These are phyloP conservation scores for Agonopterix heracliana DNA, from an alignment of 2,888 invertebrate genomes.

Conservation along the genomic window DNA sequence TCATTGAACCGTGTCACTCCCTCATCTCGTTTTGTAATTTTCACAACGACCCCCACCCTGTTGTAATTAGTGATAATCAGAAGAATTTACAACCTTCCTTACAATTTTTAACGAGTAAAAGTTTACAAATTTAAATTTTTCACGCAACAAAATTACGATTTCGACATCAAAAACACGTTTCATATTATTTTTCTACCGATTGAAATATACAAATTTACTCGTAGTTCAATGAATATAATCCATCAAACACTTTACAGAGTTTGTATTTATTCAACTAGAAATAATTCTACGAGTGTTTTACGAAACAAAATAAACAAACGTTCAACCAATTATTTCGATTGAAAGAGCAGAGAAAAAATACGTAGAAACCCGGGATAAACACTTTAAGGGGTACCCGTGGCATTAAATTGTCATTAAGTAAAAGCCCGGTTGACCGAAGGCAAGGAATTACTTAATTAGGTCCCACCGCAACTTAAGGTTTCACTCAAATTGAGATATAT, in stretches of 20 bases:
- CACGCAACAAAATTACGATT: neutral
- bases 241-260: too few species aligned
- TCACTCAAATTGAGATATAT: slow-evolving; percentile 47
- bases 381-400: slow-evolving; percentile 33
- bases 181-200: too few species aligned
- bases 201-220: too few species aligned
- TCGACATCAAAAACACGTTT: too few species aligned
- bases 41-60: slow-evolving; percentile 37
- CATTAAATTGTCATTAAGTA: slow-evolving; percentile 71
- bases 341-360: slow-evolving; percentile 16
- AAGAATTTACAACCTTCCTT: slow-evolving; percentile 38
- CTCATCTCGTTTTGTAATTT: slow-evolving; percentile 33
- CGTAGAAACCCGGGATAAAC: slow-evolving; percentile 23
- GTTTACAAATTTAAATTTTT: slow-evolving; percentile 16
- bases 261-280: too few species aligned
- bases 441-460: slow-evolving; percentile 62
- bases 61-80: slow-evolving; percentile 67
- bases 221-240: neutral
- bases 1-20: slow-evolving; percentile 51
- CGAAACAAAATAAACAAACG: too few species aligned
- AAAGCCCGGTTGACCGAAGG: slow-evolving; percentile 44
- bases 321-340: slow-evolving; percentile 13
- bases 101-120: slow-evolving; percentile 41
- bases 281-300: too few species aligned
- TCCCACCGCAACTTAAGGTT: slow-evolving; percentile 25